phyloP scores from a whole-genome alignment of 2,888 invertebrate species.

The Smittia sp. region DNA sequence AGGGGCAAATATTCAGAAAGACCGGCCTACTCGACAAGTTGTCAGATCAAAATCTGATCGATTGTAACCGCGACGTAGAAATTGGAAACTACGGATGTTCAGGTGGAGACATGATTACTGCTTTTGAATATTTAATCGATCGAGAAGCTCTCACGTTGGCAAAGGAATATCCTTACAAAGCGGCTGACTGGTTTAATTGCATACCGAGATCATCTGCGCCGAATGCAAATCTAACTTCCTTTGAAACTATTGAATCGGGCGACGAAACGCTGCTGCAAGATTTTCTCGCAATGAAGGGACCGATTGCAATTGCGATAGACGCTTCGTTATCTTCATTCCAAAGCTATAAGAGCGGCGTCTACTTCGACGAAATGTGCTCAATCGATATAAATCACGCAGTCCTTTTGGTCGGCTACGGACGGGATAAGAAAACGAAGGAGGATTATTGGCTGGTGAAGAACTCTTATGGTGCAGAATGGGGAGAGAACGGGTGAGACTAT shows the following conservation, averaged over 20 bases:
- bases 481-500: neutral
- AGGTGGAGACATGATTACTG: constrained; percentile 19
- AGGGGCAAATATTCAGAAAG: constrained; percentile 11
- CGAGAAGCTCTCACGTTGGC: neutral
- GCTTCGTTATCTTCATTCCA: constrained; percentile 10
- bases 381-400: constrained; percentile 9
- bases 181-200: constrained; percentile 4
- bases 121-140: neutral
- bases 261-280: constrained; percentile 9
- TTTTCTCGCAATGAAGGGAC: neutral
- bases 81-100: constrained; percentile 8
- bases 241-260: neutral
- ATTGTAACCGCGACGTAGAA: constrained; percentile 10
- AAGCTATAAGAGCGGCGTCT: constrained; percentile 12
- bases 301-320: constrained; percentile 28
- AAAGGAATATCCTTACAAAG: constrained; percentile 22
- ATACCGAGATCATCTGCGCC: neutral
- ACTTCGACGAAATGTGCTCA: constrained; percentile 6
- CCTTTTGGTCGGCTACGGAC: constrained; percentile 10
- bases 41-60: constrained; percentile 17
- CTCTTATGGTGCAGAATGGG: neutral
- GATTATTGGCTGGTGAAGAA: constrained; percentile 20
- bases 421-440: neutral
- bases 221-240: neutral
- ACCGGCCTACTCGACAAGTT: constrained; percentile 1